phyloP scores from a whole-genome alignment of 2,888 invertebrate species.

The Flexamia atlantica region DNA sequence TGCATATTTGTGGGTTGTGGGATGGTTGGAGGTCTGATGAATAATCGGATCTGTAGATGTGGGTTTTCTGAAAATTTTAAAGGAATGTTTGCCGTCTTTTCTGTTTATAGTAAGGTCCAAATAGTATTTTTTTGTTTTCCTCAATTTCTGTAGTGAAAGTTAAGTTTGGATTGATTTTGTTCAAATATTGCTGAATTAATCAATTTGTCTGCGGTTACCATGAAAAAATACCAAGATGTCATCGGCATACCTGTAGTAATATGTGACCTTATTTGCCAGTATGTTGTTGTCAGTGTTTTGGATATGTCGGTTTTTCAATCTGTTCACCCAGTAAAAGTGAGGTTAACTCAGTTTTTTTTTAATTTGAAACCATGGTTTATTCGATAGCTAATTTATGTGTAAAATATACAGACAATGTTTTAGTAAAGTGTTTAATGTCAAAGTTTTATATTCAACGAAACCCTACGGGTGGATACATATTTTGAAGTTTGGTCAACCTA shows the following conservation, averaged over 20 bases:
- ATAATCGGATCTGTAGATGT: background rate
- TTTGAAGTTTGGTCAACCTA: no score
- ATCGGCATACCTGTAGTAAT: background rate
- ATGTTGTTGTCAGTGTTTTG: background rate
- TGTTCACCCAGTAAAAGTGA: no score
- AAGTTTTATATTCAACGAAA: no score
- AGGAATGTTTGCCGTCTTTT: conserved; percentile 10
- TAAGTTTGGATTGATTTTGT: background rate
- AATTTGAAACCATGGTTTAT: no score
- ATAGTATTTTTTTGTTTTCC: conserved; percentile 4
- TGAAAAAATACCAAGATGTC: conserved; percentile 11
- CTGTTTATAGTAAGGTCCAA: background rate
- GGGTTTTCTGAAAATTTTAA: conserved; percentile 39
- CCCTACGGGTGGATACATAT: no score
- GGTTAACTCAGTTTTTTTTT: no score
- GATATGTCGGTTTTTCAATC: background rate
- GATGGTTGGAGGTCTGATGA: background rate
- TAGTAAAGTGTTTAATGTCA: no score
- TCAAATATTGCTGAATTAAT: background rate
- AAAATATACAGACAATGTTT: no score
- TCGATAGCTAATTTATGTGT: no score
- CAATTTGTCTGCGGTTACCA: conserved; percentile 2
- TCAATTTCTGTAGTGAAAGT: background rate
- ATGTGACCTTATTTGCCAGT: background rate
- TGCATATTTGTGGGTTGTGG: background rate